phyloP scores from a whole-genome alignment of 2,888 invertebrate species.

The Apeira syringaria region DNA sequence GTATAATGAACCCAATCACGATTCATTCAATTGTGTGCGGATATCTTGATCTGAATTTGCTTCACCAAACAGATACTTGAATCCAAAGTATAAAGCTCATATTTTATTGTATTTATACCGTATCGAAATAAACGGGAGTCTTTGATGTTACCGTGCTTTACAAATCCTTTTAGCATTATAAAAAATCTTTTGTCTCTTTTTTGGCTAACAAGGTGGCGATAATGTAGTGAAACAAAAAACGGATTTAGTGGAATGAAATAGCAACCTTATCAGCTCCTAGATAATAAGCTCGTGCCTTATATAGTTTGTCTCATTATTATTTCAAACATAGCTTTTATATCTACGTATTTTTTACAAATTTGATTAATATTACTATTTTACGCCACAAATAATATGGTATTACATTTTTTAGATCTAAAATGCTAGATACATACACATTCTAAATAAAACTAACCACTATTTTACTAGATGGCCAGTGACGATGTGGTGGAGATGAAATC shows the following conservation, averaged over 20 bases:
- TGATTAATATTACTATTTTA: no score
- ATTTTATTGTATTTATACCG: slow-evolving; percentile 13
- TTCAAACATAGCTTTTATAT: no score
- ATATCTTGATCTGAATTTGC: slow-evolving; percentile 44
- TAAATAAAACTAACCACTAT: no score
- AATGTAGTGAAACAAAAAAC: slow-evolving; percentile 45
- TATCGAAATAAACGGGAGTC: slow-evolving; percentile 42
- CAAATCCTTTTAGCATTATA: slow-evolving; percentile 50
- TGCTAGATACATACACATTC: no score
- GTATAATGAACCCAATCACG: slow-evolving; percentile 51
- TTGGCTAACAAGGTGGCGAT: slow-evolving; percentile 47
- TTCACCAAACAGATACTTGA: slow-evolving; percentile 22
- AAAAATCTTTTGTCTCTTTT: slow-evolving; percentile 52
- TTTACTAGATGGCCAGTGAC: no score
- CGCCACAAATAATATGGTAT: no score
- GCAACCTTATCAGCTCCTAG: slow-evolving; percentile 27
- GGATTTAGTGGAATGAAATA: slow-evolving; percentile 32
- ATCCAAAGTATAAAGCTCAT: slow-evolving; percentile 13
- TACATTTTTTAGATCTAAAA: no score
- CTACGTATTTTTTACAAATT: no score
- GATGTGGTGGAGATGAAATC: no score
- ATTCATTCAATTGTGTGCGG: slow-evolving; percentile 55
- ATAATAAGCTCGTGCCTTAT: slow-evolving; percentile 3
- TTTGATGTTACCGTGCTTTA: slow-evolving; percentile 49
- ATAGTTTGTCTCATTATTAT: slow-evolving; percentile 1